Evolutionary conservation across 2,888 invertebrate species (phyloP).

Genomic region (Horisme vitalbata): DNA sequence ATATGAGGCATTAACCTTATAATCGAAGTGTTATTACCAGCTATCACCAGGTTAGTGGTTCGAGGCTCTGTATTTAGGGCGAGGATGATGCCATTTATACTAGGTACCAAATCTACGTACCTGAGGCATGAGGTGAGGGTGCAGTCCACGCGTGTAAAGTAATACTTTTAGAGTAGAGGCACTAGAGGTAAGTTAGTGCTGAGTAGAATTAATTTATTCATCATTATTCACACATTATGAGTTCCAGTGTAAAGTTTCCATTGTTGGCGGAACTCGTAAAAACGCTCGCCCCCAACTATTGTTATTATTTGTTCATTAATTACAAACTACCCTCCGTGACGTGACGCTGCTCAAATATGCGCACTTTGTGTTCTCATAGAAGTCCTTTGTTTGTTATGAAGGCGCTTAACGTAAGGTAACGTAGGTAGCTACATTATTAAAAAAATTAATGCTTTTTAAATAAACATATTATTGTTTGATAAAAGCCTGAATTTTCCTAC

Average conservation of each 20-base stretch:
- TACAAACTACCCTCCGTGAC: constrained; percentile 31
- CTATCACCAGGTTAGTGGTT: constrained; percentile 36
- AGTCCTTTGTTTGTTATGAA: neutral
- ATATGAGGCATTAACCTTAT: constrained; percentile 54
- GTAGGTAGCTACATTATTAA: no score
- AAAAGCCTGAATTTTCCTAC: no score
- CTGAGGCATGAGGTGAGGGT: no score
- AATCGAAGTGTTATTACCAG: constrained; percentile 38
- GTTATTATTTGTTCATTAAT: constrained; percentile 49
- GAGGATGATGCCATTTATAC: constrained; percentile 21
- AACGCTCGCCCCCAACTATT: constrained; percentile 37
- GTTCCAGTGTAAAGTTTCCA: constrained; percentile 19
- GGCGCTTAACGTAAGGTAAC: neutral
- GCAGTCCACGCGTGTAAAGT: no score
- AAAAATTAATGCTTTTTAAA: no score
- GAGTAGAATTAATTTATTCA: constrained; percentile 17
- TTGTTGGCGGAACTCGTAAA: constrained; percentile 21
- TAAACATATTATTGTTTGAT: no score
- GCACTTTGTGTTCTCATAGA: constrained; percentile 1
- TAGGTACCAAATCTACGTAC: no score
- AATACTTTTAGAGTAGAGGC: no score
- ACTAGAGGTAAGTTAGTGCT: constrained; percentile 5
- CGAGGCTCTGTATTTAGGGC: constrained; percentile 26
- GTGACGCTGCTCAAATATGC: constrained; percentile 15
- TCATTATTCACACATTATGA: constrained; percentile 28